phyloP scores from a whole-genome alignment of 2,113 vertebrate species.

The Rhabdomys dilectus region DNA sequence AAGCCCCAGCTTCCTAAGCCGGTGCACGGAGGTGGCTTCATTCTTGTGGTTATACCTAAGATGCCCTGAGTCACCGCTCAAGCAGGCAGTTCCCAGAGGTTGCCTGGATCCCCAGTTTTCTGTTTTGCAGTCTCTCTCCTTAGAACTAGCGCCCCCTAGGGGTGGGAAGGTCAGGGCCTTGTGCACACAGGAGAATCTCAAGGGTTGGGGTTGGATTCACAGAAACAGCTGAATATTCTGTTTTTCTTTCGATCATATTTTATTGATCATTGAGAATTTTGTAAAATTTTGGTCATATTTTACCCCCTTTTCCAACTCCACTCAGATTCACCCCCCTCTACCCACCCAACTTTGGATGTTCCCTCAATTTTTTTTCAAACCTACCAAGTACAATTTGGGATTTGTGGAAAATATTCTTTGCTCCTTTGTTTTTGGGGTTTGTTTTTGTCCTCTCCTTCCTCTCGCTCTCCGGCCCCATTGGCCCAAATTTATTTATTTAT shows the following conservation, averaged over 20 bases:
- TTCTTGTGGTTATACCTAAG: background rate
- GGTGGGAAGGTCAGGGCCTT: background rate
- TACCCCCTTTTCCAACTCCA: background rate
- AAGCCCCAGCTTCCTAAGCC: background rate
- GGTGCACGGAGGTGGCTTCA: background rate
- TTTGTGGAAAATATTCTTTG: too few species aligned
- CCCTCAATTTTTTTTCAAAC: background rate
- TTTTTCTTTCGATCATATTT: background rate
- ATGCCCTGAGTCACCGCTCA: background rate
- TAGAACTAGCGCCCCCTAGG: too few species aligned
- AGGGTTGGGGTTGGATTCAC: rapidly evolving
- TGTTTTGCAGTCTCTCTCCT: background rate
- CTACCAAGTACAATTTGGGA: background rate
- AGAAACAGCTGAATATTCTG: background rate
- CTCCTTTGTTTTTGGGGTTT: too few species aligned
- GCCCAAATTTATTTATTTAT: too few species aligned
- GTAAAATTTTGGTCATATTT: background rate
- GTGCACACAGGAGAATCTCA: background rate
- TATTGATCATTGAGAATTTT: background rate
- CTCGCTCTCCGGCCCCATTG: too few species aligned
- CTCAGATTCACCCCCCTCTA: too few species aligned
- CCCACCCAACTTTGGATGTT: background rate
- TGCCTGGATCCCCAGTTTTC: background rate
- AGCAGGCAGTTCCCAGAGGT: background rate
- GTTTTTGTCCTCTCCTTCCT: too few species aligned